Evolutionary conservation across 2,888 invertebrate species (phyloP).

Genomic region (Synanthedon formicaeformis): DNA sequence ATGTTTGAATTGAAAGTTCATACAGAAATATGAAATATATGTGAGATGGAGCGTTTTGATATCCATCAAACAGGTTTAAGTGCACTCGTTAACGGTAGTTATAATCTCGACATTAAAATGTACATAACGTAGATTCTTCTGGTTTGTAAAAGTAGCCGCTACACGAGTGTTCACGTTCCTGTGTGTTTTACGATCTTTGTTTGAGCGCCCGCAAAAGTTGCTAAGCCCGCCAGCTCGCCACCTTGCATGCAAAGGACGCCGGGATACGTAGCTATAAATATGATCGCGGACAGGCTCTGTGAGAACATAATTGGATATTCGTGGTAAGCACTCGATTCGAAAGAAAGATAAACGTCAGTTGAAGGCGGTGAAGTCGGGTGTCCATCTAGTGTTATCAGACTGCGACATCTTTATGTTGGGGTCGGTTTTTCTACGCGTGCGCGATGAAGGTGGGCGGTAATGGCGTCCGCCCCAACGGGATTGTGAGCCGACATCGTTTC

Average conservation of each 20-base stretch:
- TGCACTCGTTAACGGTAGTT: conserved; percentile 28
- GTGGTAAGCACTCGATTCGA: conserved; percentile 39
- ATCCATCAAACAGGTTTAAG: conserved; percentile 18
- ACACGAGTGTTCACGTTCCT: conserved; percentile 16
- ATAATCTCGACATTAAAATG: conserved; percentile 47
- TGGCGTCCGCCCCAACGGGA: conserved; percentile 65
- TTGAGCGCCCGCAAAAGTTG: conserved; percentile 26
- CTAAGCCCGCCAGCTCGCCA: conserved; percentile 16
- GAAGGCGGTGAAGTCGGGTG: conserved; percentile 46
- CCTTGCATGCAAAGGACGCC: conserved; percentile 36
- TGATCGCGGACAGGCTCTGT: conserved; percentile 35
- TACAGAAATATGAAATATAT: background rate
- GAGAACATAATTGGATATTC: conserved; percentile 53
- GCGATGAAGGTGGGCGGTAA: conserved; percentile 60
- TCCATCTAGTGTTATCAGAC: conserved; percentile 51
- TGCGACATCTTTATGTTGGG: conserved; percentile 56
- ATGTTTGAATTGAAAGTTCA: background rate
- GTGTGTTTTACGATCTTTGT: conserved; percentile 36
- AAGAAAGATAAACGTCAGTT: conserved; percentile 32
- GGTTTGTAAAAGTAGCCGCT: conserved; percentile 34
- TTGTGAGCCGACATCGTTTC: conserved; percentile 62
- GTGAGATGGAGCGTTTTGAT: conserved; percentile 14
- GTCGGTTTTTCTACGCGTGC: conserved; percentile 61
- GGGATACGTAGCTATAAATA: conserved; percentile 30
- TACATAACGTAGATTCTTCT: conserved; percentile 33